Conservation (phyloP, 2,797 vertebrate species). For the Rhinophrynus dorsalis region DNA sequence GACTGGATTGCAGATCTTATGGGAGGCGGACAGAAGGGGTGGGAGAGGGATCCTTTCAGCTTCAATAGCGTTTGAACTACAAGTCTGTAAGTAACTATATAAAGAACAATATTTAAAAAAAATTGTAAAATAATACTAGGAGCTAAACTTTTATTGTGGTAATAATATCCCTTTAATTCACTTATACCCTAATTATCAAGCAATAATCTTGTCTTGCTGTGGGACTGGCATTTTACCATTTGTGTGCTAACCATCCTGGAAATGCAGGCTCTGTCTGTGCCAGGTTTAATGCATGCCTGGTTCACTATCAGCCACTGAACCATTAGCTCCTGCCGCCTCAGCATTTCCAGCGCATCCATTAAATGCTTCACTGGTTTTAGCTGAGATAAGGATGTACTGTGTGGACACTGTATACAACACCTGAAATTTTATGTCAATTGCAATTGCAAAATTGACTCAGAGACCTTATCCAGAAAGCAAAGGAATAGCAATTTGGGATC, state of each 20-base stretch:
- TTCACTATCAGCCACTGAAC: constrained; percentile 34
- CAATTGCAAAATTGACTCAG: neutral
- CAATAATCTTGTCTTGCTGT: neutral
- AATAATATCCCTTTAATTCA: no score
- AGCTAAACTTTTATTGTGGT: no score
- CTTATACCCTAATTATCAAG: no score
- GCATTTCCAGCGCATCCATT: constrained; percentile 33
- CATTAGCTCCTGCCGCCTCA: constrained; percentile 30
- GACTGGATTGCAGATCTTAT: no score
- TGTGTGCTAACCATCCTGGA: constrained; percentile 1
- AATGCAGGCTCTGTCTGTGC: constrained; percentile 20
- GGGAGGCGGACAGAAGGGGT: no score
- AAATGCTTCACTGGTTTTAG: constrained; percentile 40
- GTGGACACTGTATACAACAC: constrained; percentile 11
- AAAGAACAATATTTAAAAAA: no score
- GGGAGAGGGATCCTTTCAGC: no score
- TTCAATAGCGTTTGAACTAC: no score
- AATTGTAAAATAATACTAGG: no score
- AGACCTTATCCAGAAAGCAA: no score
- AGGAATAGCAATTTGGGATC: no score
- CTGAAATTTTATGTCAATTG: neutral
- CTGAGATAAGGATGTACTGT: constrained; percentile 37
- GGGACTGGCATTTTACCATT: neutral
- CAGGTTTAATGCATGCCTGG: constrained; percentile 42
- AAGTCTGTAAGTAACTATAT: no score